These are phyloP conservation scores for Dryobates pubescens DNA, from an alignment of 2,797 vertebrate genomes.

Conservation along the genomic window DNA sequence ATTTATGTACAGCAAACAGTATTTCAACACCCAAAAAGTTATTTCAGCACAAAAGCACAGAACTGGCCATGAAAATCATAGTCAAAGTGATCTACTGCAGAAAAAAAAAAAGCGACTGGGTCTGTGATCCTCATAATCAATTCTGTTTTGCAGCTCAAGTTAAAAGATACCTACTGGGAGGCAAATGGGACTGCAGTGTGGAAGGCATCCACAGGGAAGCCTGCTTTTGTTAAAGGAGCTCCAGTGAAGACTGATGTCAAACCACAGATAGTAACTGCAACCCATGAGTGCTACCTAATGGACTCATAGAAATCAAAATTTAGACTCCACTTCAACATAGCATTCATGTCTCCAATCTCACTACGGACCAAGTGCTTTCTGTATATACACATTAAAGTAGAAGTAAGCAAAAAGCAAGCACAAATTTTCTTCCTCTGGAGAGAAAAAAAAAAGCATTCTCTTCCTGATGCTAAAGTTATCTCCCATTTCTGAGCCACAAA, in stretches of 20 bases:
- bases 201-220: background rate
- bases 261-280: background rate
- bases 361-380: background rate
- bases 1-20: background rate
- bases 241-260: background rate
- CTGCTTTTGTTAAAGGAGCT: background rate
- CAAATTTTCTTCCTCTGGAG: background rate
- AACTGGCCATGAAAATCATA: background rate
- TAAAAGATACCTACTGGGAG: background rate
- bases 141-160: background rate
- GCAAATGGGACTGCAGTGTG: background rate
- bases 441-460: background rate
- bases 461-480: background rate
- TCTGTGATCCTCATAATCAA: background rate
- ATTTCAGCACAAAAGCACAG: background rate
- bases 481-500: background rate
- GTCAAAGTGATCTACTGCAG: background rate
- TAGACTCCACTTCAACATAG: background rate
- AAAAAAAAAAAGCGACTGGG: background rate
- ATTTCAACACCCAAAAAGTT: background rate
- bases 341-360: background rate
- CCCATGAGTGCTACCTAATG: background rate
- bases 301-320: background rate
- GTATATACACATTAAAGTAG: background rate
- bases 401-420: background rate